Conservation (phyloP, 1,140 invertebrate species). For the Drosophila rhopaloa region DNA sequence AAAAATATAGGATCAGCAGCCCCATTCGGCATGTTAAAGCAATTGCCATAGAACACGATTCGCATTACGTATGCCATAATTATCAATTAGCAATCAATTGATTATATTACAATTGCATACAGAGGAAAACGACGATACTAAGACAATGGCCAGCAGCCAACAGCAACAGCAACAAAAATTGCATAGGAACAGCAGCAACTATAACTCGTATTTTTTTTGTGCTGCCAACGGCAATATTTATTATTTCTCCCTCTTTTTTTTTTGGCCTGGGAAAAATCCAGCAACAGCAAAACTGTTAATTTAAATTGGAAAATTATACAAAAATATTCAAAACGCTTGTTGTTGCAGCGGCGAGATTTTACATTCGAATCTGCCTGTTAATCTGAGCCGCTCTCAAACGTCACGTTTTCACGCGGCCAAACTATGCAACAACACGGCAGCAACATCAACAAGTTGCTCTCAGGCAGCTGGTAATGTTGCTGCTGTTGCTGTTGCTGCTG, state of each 20-base stretch:
- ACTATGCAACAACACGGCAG: constrained; percentile 56
- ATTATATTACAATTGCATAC: constrained; percentile 59
- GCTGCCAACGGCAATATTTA: constrained; percentile 52
- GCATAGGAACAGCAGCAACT: constrained; percentile 42
- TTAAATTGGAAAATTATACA: constrained; percentile 84
- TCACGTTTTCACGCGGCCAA: constrained; percentile 81
- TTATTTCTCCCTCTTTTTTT: constrained; percentile 21
- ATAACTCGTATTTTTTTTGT: constrained; percentile 60
- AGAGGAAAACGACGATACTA: constrained; percentile 18
- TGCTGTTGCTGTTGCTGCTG: neutral
- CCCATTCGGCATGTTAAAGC: neutral
- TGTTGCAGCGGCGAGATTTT: constrained; percentile 49
- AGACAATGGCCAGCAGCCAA: constrained; percentile 43
- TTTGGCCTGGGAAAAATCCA: constrained; percentile 75
- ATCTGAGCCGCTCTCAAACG: constrained; percentile 74
- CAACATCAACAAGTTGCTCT: constrained; percentile 51
- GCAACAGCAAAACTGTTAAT: constrained; percentile 69
- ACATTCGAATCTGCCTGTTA: constrained; percentile 78
- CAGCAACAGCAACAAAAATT: constrained; percentile 31
- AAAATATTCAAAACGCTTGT: constrained; percentile 79
- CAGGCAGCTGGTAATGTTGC: constrained; percentile 24
- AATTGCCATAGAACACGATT: constrained; percentile 20
- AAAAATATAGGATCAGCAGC: neutral
- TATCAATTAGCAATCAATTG: constrained; percentile 82
- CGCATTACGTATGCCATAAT: constrained; percentile 69